Base-by-base conservation (phyloP, 1,140 invertebrate species). In the Vanessa atalanta region DNA sequence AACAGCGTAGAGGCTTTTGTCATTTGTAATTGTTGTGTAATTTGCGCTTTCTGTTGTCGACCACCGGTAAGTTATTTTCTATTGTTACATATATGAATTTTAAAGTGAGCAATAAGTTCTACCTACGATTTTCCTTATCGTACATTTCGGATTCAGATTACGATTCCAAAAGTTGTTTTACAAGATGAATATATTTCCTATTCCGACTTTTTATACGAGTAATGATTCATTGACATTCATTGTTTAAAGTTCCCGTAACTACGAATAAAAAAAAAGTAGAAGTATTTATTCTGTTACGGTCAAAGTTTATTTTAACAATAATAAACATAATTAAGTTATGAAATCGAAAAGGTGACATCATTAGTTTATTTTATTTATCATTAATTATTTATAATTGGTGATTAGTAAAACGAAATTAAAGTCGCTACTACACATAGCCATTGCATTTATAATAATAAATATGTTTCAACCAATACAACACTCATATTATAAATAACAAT, bases 141-240 rank as follows among this genome's bases (percentile, higher is more conserved):
- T 47, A 31, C 4, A 26, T 31, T 26, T 60, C 23, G 23, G 23
- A 26, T 60, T n/a, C n/a, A 53, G 51, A 16, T 16, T n/a, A 16
- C 6, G 14, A n/a, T 16, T 5, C 9, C 9, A 43, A 9, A 16
- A 7, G 51, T 53, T 53, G 20, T 53, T 20, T 53, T n/a, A 16
- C 51, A 7, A 53, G n/a, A 53, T 50, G 6, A n/a, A 53, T 53
- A 31, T 31, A 16, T 53, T 16, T 16, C 9, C 7, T 15, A 20
- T 53, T 53, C n/a, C n/a, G n/a, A 16, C 15, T 43, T 43, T 66
- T 75, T 70, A 70, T 57, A 80, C 77, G 75, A 79, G 67, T 77
- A 79, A 79, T 53, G 51, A 16, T 53, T 16, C 51, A 16, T 53
- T 53, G n/a, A 16, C n/a, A 43, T 43, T 43, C 37, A 43, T 43